Conservation (phyloP, 2,888 invertebrate genomes). For the Acleris sparsana region DNA sequence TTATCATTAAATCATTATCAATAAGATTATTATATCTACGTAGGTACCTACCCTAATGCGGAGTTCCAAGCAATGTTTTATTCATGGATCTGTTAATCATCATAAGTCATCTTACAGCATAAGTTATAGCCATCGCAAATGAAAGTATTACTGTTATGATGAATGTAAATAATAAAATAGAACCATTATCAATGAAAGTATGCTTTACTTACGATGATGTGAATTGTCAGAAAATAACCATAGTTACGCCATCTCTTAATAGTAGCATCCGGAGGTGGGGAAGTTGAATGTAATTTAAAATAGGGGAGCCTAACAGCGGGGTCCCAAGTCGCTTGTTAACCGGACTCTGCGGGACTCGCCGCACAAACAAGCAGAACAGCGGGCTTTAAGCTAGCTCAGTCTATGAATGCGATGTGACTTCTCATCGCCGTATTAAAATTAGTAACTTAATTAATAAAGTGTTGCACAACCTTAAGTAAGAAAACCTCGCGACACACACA, state of each 20-base stretch:
- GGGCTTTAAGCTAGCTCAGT: constrained; percentile 4
- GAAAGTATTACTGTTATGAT: no score
- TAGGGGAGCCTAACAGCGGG: constrained; percentile 31
- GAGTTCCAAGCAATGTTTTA: not conserved
- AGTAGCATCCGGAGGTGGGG: constrained; percentile 24
- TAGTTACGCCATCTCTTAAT: constrained; percentile 17
- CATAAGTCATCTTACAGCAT: constrained; percentile 12
- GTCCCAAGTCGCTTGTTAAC: constrained; percentile 32
- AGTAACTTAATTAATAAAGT: no score
- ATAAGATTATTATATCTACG: no score
- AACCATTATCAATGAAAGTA: no score
- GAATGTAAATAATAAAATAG: no score
- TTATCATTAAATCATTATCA: no score
- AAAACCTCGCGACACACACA: no score
- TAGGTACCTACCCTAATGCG: not conserved
- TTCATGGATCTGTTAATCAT: not conserved
- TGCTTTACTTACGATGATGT: not conserved
- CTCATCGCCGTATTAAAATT: no score
- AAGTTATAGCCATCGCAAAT: constrained; percentile 1
- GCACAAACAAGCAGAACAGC: constrained; percentile 18
- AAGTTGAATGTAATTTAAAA: constrained; percentile 30
- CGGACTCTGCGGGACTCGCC: constrained; percentile 19
- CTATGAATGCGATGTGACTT: not conserved
- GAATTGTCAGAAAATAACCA: constrained; percentile 5
- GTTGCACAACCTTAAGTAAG: no score